These are phyloP conservation scores for Nothura maculosa DNA, from an alignment of 2,797 vertebrate species.

Conservation along the genomic window DNA sequence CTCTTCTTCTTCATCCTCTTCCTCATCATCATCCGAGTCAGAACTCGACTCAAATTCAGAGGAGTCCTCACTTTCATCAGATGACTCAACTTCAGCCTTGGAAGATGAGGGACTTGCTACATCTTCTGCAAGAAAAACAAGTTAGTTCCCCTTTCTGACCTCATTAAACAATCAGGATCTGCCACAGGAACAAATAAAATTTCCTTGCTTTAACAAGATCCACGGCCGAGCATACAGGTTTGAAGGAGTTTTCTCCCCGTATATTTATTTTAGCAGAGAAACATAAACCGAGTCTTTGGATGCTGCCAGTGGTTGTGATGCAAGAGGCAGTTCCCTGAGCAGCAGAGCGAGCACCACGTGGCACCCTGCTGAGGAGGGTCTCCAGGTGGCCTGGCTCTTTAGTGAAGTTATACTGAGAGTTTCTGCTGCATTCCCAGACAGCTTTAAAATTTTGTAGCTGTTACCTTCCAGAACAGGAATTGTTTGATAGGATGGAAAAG, in stretches of 20 bases:
- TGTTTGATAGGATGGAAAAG: background rate
- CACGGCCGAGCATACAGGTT: background rate
- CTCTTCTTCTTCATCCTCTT: slow-evolving; percentile 78
- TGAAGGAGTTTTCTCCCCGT: background rate
- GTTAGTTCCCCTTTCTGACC: background rate
- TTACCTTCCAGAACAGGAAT: background rate
- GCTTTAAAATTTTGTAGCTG: background rate
- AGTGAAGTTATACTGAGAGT: background rate
- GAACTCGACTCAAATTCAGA: slow-evolving; percentile 91
- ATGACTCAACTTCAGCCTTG: slow-evolving; percentile 86
- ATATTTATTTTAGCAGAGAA: background rate
- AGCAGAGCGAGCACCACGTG: background rate
- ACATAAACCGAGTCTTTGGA: background rate
- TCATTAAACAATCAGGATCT: background rate
- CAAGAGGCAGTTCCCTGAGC: background rate
- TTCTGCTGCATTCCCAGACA: background rate
- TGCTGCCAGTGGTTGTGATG: background rate
- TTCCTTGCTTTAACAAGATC: background rate
- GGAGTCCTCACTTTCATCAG: slow-evolving; percentile 87
- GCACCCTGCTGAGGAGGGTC: rapidly evolving
- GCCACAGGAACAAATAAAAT: background rate
- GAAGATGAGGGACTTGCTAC: slow-evolving; percentile 84
- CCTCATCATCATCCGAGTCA: slow-evolving; percentile 88
- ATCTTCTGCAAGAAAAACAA: slow-evolving; percentile 76
- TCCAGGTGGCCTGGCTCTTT: background rate